phyloP scores from a whole-genome alignment of 2,888 invertebrate genomes.

The Spilosoma lubricipeda region DNA sequence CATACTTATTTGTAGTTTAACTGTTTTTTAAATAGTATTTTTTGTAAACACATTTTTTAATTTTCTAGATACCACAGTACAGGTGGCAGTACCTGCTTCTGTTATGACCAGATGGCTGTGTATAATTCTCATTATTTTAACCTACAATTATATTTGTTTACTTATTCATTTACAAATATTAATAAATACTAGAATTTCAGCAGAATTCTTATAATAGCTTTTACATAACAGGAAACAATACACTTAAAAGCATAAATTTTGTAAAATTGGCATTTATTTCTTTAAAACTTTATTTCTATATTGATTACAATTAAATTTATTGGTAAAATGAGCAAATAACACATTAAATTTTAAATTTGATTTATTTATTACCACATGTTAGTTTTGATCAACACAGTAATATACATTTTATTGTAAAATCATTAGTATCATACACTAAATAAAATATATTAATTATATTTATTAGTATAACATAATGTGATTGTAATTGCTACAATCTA shows the following conservation, averaged over 20 bases:
- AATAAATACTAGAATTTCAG: background rate
- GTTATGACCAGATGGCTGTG: too few species aligned
- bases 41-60: too few species aligned
- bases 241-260: background rate
- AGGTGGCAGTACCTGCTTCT: too few species aligned
- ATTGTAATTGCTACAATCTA: slow-evolving; percentile 56
- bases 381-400: background rate
- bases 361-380: background rate
- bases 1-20: too few species aligned
- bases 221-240: background rate
- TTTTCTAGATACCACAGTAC: too few species aligned
- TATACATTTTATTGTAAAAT: background rate
- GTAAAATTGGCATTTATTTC: background rate
- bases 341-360: background rate
- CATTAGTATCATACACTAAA: background rate
- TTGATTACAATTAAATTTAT: background rate
- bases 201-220: background rate
- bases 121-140: background rate
- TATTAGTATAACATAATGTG: background rate
- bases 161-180: background rate
- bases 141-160: background rate
- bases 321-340: background rate
- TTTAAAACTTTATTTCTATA: background rate
- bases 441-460: background rate
- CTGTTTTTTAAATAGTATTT: too few species aligned